Evolutionary conservation across 2,797 vertebrate species (phyloP), one percentile per base, ranked within the genome.

Genomic region (Urosaurus nigricauda): DNA sequence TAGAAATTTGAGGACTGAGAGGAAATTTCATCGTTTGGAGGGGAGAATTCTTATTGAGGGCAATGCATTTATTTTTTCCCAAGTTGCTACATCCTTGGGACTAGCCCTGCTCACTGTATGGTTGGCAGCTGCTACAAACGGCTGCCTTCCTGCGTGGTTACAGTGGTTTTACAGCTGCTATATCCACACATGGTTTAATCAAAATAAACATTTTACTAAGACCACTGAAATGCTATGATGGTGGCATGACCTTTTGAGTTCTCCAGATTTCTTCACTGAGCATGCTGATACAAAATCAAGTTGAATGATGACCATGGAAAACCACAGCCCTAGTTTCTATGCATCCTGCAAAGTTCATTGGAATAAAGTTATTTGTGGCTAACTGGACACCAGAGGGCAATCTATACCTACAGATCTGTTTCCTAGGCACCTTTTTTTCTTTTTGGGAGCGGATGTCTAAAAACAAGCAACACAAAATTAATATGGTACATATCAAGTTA

Each of bases 371-470:
- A 51, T 14, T 53, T 35, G 40, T 35, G 16, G 6, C 65, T 79
- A 73, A 14, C 43, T 80, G 70, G 35, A 29, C 86, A 88, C 70
- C 86, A 85, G 90, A 24, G 47, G 78, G 86, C 78, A 85, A 19
- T 78, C 68, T 47, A 68, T 21, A 58, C 63, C 43, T 68, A 77
- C 2, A 80, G 21, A 56, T 51, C 2, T 58, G 14, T 2, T 71
- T 75, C 40, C 56, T n/a, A 12, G n/a, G 8, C 1, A 71, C 8
- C 21, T 35, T 53, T 43, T 35, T 37, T 29, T 71, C 9, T 32
- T n/a, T 53, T n/a, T 37, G 71, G 13, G 16, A 19, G 43, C 6
- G 51, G 47, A n/a, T 58, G 12, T 75, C 40, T 47, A 56, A 73
- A 73, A 79, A 19, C 8, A 7, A 40, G 12, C 12, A 71, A 71